A percentile compares a stretch with the other conserved stretches of the same genome.
phyloP scores from a whole-genome alignment of 23 tunicate species.

The Halocynthia roretzi region DNA sequence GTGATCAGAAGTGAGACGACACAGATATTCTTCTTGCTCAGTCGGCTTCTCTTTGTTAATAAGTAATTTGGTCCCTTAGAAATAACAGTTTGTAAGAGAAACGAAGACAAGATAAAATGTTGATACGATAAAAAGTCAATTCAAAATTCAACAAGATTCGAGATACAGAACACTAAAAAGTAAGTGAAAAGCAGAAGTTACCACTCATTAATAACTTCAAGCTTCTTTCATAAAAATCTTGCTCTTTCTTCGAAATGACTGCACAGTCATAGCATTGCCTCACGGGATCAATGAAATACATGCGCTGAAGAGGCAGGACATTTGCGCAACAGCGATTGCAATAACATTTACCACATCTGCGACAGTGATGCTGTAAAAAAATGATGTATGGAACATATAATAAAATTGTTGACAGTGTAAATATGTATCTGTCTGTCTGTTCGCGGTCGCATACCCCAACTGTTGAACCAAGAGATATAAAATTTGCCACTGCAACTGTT shows the following conservation, averaged over 20 bases:
- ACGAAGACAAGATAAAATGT: background rate
- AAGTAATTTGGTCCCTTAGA: background rate
- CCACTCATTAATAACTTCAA: constrained; percentile 42
- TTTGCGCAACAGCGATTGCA: constrained; percentile 62
- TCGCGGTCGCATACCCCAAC: no score
- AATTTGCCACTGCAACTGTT: no score
- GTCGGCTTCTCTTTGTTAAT: background rate
- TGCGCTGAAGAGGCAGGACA: constrained; percentile 43
- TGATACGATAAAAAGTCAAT: no score
- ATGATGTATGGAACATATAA: no score
- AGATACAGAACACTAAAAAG: background rate
- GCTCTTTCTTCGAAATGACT: constrained; percentile 61
- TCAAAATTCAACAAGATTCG: constrained; percentile 1
- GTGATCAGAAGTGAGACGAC: constrained; percentile 13
- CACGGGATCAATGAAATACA: constrained; percentile 93
- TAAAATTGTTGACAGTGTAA: background rate
- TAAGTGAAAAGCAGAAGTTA: background rate
- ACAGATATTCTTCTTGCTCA: constrained; percentile 5
- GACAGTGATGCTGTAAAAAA: constrained; percentile 81
- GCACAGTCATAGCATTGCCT: constrained; percentile 94
- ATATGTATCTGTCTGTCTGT: no score
- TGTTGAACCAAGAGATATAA: no score
- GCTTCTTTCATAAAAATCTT: constrained; percentile 55
- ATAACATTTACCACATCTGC: constrained; percentile 86
- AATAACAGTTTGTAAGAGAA: background rate